Base-by-base conservation (phyloP, 1,140 invertebrate genomes). In the Palaemon carinicauda region DNA sequence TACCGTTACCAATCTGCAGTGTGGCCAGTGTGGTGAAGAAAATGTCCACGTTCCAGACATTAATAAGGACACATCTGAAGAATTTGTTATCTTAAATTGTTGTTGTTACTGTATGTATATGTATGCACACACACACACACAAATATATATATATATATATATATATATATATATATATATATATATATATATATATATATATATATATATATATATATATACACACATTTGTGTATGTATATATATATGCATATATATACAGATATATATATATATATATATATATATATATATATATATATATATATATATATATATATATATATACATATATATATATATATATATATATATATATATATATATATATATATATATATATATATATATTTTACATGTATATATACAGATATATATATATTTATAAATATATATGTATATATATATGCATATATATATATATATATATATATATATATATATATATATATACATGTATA, bases 201-300 rank as follows among this genome's bases (percentile, higher is more conserved):
- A 60, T 60, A 60, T 60, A 60, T 60, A 60, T 60, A 60, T 60
- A 60, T 60, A 60, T 60, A 60, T 60, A 60, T 60, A 60, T 60
- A 60, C 14, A 60, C 14, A 12, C 14, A 12, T 60, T 2, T 60
- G 21, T 60, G 21, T 60, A 12, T 60, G 21, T 60, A 12, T 60
- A 12, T 60, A 4, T 60, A 12, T 60, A 12, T 60, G 4, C 14
- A 60, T 60, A 60, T 60, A 60, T 60, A 60, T 60, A 60, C 14
- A 60, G 3, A 60, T 60, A 19, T 24, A n/a, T 60, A 19, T 24
- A 19, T 60, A 24, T 60, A 24, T 60, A 60, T 60, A 60, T 60
- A 60, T 60, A 60, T 60, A 60, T 60, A 60, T 60, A 60, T 60
- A 60, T 60, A 60, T 60, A 60, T 60, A 60, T 60, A 60, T 60